Evolutionary conservation across 2,797 vertebrate genomes (phyloP), one percentile per base, ranked within the genome.

Genomic region (Melanotaenia parkinsoni): DNA sequence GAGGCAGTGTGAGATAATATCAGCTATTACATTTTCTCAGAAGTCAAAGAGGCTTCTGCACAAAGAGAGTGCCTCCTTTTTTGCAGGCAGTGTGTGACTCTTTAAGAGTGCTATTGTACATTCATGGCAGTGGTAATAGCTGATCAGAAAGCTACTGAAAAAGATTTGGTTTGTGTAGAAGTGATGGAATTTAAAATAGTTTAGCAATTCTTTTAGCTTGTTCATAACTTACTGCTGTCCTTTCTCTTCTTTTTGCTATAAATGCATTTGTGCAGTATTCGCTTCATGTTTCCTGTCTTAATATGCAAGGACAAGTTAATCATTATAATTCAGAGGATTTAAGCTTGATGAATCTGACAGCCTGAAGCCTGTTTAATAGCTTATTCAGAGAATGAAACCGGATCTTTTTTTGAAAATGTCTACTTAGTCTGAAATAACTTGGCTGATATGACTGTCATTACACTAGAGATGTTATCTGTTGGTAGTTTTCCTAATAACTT

Each of bases 1-100:
- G 79, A 82, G 66, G 75, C 82, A 54, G 69, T 66, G 74, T 66
- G 70, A 88, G 91, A 93, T 94, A 87, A 86, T 86, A 94, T 92
- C 92, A 92, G 87, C 89, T 79, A 91, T 91, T 91, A 86, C 76
- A 74, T 91, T 92, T 86, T 86, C 84, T 91, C 85, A 89, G 83
- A 92, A 91, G 81, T 87, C 82, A 83, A 45, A 69, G 79, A 84
- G 84, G 74, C 68, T 62, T 70, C 38, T 16, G 77, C 72, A 72
- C 72, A 87, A 83, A 86, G 74, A 80, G 81, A 78, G 80, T 64
- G 69, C 37, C 60, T 79, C 50, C 65, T 77, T 82, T 70, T 86
- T 80, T 62, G 76, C 76, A 43, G 72, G 35, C 72, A 76, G 64
- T 70, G 73, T 84, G 61, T 74, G 70, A 45, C 76, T 83, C 64